Conservation (phyloP, 1,140 invertebrate genomes). For the Pissodes strobi region DNA sequence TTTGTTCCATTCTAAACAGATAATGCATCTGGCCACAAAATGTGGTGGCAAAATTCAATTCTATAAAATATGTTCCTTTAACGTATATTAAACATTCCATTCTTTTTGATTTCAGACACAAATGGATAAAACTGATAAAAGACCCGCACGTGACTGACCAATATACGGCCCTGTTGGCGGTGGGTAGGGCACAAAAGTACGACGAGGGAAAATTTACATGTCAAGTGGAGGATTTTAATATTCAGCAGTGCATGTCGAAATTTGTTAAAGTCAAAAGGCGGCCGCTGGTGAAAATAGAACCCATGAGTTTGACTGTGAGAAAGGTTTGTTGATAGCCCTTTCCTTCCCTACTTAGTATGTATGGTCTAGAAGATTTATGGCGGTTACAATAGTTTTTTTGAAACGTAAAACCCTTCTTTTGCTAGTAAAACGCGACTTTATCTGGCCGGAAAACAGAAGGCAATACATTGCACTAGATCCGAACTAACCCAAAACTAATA, state of each 20-base stretch:
- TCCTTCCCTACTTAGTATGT: too few species aligned
- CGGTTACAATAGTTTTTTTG: too few species aligned
- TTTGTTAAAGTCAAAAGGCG: conserved; percentile 68
- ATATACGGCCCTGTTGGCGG: conserved; percentile 70
- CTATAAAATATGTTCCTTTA: conserved; percentile 5
- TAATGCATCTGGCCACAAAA: too few species aligned
- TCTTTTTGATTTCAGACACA: conserved; percentile 55
- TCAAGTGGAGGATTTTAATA: conserved; percentile 71
- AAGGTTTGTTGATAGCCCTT: conserved; percentile 63
- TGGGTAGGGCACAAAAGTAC: conserved; percentile 67
- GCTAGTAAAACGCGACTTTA: too few species aligned
- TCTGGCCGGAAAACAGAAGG: too few species aligned
- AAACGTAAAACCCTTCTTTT: too few species aligned
- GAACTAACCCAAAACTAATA: too few species aligned
- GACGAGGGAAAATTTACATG: conserved; percentile 78
- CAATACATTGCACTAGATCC: too few species aligned
- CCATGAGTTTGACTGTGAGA: conserved; percentile 72
- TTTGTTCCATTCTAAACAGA: too few species aligned
- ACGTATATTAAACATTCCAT: conserved; percentile 27
- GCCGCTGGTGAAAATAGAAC: conserved; percentile 71
- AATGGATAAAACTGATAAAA: conserved; percentile 63
- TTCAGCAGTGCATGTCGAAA: conserved; percentile 73
- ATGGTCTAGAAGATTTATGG: too few species aligned
- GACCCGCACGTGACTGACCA: conserved; percentile 59
- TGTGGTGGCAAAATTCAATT: conserved; percentile 1